Evolutionary conservation across 2,888 invertebrate species (phyloP).

Genomic region (Calephelis perditalis): DNA sequence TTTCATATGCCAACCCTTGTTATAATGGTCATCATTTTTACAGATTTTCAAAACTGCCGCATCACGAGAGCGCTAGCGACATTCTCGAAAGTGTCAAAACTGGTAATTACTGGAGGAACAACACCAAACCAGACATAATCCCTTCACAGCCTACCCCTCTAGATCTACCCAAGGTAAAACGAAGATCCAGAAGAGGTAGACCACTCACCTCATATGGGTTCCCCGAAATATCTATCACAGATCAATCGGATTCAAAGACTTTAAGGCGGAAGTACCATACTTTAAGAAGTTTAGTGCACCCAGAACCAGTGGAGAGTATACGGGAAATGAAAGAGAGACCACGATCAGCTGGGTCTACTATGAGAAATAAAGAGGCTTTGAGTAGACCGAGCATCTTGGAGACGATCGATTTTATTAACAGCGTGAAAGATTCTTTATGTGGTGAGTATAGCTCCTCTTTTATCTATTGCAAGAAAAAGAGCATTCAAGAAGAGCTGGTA

Average conservation of each 20-base stretch:
- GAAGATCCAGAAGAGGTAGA: slow-evolving; percentile 48
- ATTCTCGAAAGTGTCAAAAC: slow-evolving; percentile 59
- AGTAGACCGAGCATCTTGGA: slow-evolving; percentile 66
- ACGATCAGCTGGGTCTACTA: slow-evolving; percentile 64
- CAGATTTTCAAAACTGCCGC: slow-evolving; percentile 35
- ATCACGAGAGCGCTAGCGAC: slow-evolving; percentile 59
- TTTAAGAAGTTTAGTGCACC: slow-evolving; percentile 60
- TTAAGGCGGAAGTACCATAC: slow-evolving; percentile 46
- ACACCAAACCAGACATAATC: slow-evolving; percentile 64
- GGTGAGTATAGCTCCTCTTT: slow-evolving; percentile 42
- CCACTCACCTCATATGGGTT: slow-evolving; percentile 59
- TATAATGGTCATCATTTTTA: background rate
- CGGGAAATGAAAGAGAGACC: slow-evolving; percentile 58
- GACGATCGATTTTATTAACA: slow-evolving; percentile 68
- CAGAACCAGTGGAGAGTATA: slow-evolving; percentile 62
- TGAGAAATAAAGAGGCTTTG: slow-evolving; percentile 56
- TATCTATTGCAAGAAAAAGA: too few species aligned
- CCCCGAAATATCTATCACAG: slow-evolving; percentile 65
- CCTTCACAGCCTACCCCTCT: slow-evolving; percentile 45
- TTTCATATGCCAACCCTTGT: too few species aligned
- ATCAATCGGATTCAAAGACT: slow-evolving; percentile 54
- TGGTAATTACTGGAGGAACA: slow-evolving; percentile 63
- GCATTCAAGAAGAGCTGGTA: too few species aligned
- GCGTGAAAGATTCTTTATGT: slow-evolving; percentile 60
- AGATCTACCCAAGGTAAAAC: slow-evolving; percentile 46